Percentiles rank a stretch among this genome's conserved stretches.
These are phyloP conservation scores for Halocynthia aurantium DNA, from an alignment of 23 tunicate species.

Conservation along the genomic window DNA sequence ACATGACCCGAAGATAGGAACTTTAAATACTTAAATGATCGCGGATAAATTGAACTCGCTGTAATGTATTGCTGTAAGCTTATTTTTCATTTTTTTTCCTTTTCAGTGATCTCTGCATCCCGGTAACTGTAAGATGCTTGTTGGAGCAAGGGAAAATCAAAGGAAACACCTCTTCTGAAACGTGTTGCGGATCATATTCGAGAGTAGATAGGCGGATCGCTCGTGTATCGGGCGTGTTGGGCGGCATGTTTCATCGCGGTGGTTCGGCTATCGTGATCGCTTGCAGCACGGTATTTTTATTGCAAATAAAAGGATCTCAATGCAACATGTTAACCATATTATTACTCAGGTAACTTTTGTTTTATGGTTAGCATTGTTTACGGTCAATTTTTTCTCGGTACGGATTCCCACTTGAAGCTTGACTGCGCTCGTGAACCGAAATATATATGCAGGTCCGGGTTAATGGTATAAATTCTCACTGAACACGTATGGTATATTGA, in stretches of 20 bases:
- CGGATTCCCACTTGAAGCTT: not conserved
- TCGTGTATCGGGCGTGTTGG: slow-evolving; percentile 5
- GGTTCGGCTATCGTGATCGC: slow-evolving; percentile 17
- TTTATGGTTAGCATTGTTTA: not conserved
- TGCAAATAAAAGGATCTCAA: not conserved
- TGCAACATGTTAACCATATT: not conserved
- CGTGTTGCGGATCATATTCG: slow-evolving; percentile 2
- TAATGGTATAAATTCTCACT: too few relatives aligned
- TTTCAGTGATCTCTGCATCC: slow-evolving; percentile 24
- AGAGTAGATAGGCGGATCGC: slow-evolving; percentile 9
- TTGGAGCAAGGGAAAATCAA: not conserved
- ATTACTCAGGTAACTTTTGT: slow-evolving; percentile 1
- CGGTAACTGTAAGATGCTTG: slow-evolving; percentile 12
- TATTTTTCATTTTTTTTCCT: too few relatives aligned
- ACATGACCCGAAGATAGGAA: too few relatives aligned
- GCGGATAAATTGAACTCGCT: too few relatives aligned
- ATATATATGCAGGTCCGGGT: too few relatives aligned
- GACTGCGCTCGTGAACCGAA: too few relatives aligned
- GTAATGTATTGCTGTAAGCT: too few relatives aligned
- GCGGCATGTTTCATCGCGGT: slow-evolving; percentile 21
- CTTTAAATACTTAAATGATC: too few relatives aligned
- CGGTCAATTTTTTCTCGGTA: not conserved
- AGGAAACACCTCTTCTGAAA: not conserved
- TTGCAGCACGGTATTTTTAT: slow-evolving; percentile 8
- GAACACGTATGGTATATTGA: too few relatives aligned